Base-by-base conservation (phyloP, 2,888 invertebrate species). In the Leptura quadrifasciata region DNA sequence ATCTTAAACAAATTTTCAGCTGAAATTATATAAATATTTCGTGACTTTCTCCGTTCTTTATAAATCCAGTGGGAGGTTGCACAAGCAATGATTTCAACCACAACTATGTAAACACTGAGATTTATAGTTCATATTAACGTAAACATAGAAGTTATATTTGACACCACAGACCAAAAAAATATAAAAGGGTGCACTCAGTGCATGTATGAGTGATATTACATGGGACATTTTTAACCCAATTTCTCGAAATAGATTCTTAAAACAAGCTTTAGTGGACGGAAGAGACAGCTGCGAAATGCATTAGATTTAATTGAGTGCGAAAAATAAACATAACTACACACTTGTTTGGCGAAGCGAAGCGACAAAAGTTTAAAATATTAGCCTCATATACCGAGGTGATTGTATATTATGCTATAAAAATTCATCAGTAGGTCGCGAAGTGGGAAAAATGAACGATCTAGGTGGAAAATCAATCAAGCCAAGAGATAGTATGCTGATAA, bases 141-240 rank as follows among this genome's bases (percentile, higher is more conserved):
- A 47, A 47, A 47, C n/a, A 47, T 47, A 47, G 47, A 47, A 47
- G 47, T n/a, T n/a, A n/a, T 47, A 47, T 47, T 47, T 47, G 47
- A 47, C 47, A 47, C 47, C 47, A n/a, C 47, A 47, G n/a, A 47
- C 47, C n/a, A 47, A 47, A 47, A 47, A n/a, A 47, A 47, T 47
- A 12, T 47, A n/a, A 47, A 47, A 47, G 47, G 47, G n/a, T 47
- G 47, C 47, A 47, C 3, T 47, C 15, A 47, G 47, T 47, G 47
- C n/a, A 47, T 47, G n/a, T 47, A 4, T 47, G 3, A 47, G 47
- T 5, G n/a, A 47, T 47, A 47, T n/a, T n/a, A n/a, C n/a, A 47
- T 15, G n/a, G 15, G n/a, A 47, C 0, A 4, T 2, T 47, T n/a
- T 15, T 15, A 47, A 47, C n/a, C 15, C 4, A 47, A 15, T n/a